phyloP scores from a whole-genome alignment of 2,888 invertebrate species.

The Bugula neritina region DNA sequence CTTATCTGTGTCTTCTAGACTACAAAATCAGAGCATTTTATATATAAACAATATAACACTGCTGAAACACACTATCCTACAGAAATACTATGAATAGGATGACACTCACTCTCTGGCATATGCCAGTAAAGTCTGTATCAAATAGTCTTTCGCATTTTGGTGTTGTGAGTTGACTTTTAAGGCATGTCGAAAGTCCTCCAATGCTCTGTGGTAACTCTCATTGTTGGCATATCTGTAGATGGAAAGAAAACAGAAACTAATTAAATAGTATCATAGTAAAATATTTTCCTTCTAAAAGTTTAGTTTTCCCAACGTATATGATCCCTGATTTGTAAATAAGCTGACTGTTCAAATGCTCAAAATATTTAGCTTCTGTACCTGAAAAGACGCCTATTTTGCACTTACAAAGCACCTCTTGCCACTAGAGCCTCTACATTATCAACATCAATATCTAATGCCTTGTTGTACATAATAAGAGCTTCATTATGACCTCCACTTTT shows the following conservation, averaged over 20 bases:
- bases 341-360: no score
- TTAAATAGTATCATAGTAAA: no score
- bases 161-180: slow-evolving; percentile 80
- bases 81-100: neutral
- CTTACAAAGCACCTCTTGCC: slow-evolving; percentile 68
- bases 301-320: no score
- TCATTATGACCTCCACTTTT: slow-evolving; percentile 66
- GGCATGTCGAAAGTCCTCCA: slow-evolving; percentile 88
- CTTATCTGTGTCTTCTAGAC: neutral
- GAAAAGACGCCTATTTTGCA: no score
- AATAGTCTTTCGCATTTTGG: slow-evolving; percentile 85
- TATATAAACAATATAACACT: neutral
- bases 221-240: slow-evolving; percentile 81
- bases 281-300: no score
- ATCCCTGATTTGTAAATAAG: no score
- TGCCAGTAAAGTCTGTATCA: slow-evolving; percentile 85
- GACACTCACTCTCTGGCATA: slow-evolving; percentile 63
- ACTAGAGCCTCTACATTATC: slow-evolving; percentile 83
- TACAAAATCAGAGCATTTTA: neutral
- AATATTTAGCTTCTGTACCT: no score
- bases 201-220: slow-evolving; percentile 85
- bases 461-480: slow-evolving; percentile 49
- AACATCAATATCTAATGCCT: slow-evolving; percentile 47
- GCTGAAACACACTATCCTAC: neutral
- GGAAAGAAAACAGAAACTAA: no score